These are phyloP conservation scores for Pomatorhinus ruficollis DNA, from an alignment of 2,113 vertebrate species.

Conservation along the genomic window DNA sequence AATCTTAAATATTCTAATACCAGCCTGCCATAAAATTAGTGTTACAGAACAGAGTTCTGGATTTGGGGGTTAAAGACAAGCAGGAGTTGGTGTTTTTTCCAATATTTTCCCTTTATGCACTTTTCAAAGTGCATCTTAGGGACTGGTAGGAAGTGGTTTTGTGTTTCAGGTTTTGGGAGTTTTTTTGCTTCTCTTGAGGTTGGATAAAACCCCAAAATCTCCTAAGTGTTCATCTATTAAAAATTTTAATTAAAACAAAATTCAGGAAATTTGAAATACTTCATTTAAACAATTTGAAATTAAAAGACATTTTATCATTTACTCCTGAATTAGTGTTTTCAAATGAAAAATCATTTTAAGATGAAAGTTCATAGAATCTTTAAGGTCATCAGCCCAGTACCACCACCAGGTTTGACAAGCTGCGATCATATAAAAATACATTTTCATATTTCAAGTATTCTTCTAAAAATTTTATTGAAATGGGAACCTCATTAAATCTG, in stretches of 20 bases:
- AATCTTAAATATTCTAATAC: not conserved
- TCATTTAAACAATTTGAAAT: not conserved
- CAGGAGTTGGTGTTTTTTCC: not conserved
- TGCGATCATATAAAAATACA: not conserved
- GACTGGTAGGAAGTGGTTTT: not conserved
- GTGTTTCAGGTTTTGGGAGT: rapidly evolving
- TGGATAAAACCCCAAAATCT: not conserved
- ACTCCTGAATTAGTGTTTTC: not conserved
- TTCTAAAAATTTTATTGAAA: not conserved
- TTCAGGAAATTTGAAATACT: not conserved
- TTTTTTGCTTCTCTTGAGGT: not conserved
- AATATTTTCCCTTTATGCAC: rapidly evolving
- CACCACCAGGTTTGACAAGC: not conserved
- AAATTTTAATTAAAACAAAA: not conserved
- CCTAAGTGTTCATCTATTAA: not conserved
- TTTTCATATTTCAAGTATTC: not conserved
- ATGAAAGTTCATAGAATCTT: not conserved
- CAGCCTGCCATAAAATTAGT: not conserved
- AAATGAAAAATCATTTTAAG: not conserved
- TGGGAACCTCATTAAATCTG: not conserved
- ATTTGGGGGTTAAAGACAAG: not conserved
- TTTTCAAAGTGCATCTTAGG: not conserved
- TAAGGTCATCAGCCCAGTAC: not conserved
- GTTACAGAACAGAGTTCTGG: not conserved
- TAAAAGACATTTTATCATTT: not conserved